A percentile compares a stretch with the other conserved stretches of the same genome.
phyloP scores from a whole-genome alignment of 2,888 invertebrate genomes.

The Steromphala cineraria region DNA sequence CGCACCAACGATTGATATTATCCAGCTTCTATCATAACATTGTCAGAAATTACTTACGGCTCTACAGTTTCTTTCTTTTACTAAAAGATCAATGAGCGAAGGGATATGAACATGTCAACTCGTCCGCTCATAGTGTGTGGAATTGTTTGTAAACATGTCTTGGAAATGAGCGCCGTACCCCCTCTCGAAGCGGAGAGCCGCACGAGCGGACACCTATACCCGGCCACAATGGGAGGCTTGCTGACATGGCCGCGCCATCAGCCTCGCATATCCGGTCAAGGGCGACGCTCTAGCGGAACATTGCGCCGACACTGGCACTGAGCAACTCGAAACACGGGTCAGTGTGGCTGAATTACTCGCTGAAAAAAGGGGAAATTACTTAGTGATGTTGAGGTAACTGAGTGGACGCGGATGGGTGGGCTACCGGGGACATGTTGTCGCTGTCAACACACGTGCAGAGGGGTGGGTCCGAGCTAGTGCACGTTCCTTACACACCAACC shows the following conservation, averaged over 20 bases:
- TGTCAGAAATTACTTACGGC: too few relatives aligned
- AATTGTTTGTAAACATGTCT: conserved; percentile 4
- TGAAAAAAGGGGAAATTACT: neutral
- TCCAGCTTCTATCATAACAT: too few relatives aligned
- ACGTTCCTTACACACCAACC: neutral
- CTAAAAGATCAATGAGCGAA: neutral
- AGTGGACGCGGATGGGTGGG: neutral
- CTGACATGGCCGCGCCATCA: neutral
- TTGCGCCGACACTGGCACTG: neutral
- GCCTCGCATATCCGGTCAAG: neutral
- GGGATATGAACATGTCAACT: neutral
- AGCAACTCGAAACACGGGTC: neutral
- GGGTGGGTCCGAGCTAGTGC: neutral
- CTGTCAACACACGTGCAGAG: neutral
- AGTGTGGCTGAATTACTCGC: neutral
- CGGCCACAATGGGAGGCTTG: neutral
- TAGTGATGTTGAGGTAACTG: neutral
- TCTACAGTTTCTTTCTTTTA: neutral
- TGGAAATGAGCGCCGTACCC: too few relatives aligned
- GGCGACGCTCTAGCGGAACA: too few relatives aligned
- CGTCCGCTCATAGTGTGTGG: neutral
- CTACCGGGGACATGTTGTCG: neutral
- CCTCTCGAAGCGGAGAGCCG: too few relatives aligned
- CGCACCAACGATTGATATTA: too few relatives aligned
- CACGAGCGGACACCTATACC: too few relatives aligned